Evolutionary conservation across 2,113 vertebrate species (phyloP).

Genomic region (Oceanites oceanicus): DNA sequence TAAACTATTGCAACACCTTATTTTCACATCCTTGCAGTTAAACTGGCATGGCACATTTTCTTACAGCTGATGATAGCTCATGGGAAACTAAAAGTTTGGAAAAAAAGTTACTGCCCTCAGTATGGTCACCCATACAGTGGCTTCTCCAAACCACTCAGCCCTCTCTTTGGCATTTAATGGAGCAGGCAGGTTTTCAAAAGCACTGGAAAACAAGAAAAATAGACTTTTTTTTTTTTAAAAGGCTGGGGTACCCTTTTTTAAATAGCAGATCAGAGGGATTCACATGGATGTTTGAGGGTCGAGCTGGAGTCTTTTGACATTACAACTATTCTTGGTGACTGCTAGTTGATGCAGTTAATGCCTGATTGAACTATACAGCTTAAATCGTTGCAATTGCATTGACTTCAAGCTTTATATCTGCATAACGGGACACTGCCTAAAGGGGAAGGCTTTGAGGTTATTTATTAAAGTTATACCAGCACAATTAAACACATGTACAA

Average conservation of each 20-base stretch:
- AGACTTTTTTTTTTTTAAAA: background rate
- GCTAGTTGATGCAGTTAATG: background rate
- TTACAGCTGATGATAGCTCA: background rate
- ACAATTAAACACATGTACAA: background rate
- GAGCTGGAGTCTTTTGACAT: background rate
- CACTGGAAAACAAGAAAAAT: background rate
- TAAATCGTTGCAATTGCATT: background rate
- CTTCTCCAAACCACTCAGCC: background rate
- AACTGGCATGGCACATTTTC: background rate
- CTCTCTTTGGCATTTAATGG: background rate
- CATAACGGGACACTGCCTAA: background rate
- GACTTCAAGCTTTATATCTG: background rate
- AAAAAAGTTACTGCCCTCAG: background rate
- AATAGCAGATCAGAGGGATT: background rate
- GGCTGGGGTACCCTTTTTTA: background rate
- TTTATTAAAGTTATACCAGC: background rate
- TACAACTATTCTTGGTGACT: background rate
- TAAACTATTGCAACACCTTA: background rate
- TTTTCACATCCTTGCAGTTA: background rate
- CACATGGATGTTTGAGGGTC: background rate
- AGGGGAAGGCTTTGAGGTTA: background rate
- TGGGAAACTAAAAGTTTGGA: background rate
- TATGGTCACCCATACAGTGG: background rate
- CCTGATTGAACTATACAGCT: background rate
- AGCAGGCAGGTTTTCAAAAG: background rate